Base-by-base conservation (phyloP, 2,113 vertebrate genomes). In the Phoenicopterus ruber region DNA sequence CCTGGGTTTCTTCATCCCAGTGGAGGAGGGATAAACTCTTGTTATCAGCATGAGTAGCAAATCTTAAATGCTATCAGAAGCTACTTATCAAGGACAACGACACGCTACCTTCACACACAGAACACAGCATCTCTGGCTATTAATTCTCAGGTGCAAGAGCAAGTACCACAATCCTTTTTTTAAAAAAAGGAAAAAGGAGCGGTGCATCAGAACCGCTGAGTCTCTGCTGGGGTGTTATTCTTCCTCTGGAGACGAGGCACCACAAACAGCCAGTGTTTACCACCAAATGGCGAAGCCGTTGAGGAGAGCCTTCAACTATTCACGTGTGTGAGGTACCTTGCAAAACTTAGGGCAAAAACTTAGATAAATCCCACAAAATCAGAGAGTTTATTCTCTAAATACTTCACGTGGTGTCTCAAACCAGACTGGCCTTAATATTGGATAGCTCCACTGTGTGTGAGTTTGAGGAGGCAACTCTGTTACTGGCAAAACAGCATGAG, bases 401-500 rank as follows among this genome's bases (percentile, higher is more conserved):
- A 3, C 4, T 49, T 69, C 17, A 24, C 20, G 17, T 50, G 4
- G 11, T 93, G 77, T 59, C 44, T 71, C 32, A 28, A 7, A 55
- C n/a, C 63, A 50, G 46, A 6, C 7, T 36, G 31, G 26, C 57
- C 28, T 74, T 6, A 5, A 13, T 5, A 26, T 2, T 10, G 31
- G 25, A 12, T 11, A 57, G 61, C 42, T 62, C 6, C 0, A 1
- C 31, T 17, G 0, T 1, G 25, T 21, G 3, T 62, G 13, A 3
- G 3, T 62, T 74, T 54, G 71, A 66, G 83, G 62, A 79, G n/a
- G 52, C 42, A 72, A 3, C 13, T 52, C 86, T 71, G 67, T 28
- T 38, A 46, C 38, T 4, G 36, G 20, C 44, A 47, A 46, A 59
- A 4, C 2, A 50, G 21, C 62, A 19, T 1, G 0, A 58, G 38